Base-by-base conservation (phyloP, 92 coral and sea anemone species). In the Diadumene lineata region DNA sequence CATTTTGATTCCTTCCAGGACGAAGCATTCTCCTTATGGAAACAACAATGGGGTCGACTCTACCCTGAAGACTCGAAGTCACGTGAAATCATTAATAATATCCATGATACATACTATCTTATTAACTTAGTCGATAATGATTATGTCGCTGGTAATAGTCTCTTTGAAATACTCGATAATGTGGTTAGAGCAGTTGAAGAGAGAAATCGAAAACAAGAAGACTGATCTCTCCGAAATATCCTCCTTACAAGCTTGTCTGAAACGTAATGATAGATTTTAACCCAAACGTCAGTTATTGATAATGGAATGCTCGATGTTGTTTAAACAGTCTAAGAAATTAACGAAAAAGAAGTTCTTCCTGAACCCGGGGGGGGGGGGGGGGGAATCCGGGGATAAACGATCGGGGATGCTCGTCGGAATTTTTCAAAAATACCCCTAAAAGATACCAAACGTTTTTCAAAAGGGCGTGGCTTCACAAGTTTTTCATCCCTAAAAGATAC, bases 11-110 rank as follows among this genome's bases (percentile, higher is more conserved):
- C 53, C 46, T 66, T 70, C 27, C 60, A 90, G 96, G 92, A 90
- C 43, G 96, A 90, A 68, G 96, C 96, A 6, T 90, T 90, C 60
- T 84, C 86, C 33, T 79, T 91, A 18, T 91, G 97, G 97, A 80
- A 84, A 46, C 97, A 91, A 51, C 90, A 91, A 78, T 90, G 97
- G 97, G 88, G 92, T 7, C 66, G 77, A 29, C 87, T 91, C 24
- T 91, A 91, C 72, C 85, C 97, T 0, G 92, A 91, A 38, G 88
- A 75, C 48, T 91, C 97, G 2, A 58, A 43, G 10, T 87, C 97
- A 7, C 81, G 90, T 25, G 86, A 76, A 19, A 62, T 91, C 28
- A 91, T 91, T 25, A 68, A 84, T 51, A 56, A 75, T 26, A 84
- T 87, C 43, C 84, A 82, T 30, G 85, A 88, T 60, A 84, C 85